A percentile compares a stretch with the other conserved stretches of the same genome.
phyloP scores from a whole-genome alignment of 2,888 invertebrate species.

The Herminia tarsipennalis region DNA sequence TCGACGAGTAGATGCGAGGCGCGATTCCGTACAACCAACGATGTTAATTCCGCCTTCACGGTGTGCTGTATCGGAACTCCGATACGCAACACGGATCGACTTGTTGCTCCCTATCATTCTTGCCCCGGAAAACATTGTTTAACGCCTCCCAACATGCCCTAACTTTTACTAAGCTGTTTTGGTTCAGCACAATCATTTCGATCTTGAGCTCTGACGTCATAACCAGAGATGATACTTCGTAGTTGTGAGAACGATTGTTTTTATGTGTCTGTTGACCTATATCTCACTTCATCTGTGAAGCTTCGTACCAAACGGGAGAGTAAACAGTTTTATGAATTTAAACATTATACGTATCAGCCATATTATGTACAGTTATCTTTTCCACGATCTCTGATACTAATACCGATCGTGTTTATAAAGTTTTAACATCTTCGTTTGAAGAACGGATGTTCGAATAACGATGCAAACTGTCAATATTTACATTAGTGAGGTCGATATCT shows the following conservation, averaged over 20 bases:
- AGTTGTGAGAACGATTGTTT: conserved; percentile 42
- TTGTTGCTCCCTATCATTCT: conserved; percentile 35
- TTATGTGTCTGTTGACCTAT: conserved; percentile 55
- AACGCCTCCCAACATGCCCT: not conserved
- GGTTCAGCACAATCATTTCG: conserved; percentile 1
- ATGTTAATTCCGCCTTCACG: conserved; percentile 39
- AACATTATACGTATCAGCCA: conserved; percentile 24
- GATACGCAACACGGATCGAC: conserved; percentile 31
- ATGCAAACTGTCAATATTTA: conserved; percentile 19
- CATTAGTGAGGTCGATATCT: conserved; percentile 7
- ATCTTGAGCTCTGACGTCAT: conserved; percentile 10
- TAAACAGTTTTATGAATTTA: conserved; percentile 47
- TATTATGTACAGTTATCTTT: conserved; percentile 28
- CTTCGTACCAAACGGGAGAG: conserved; percentile 43
- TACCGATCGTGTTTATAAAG: conserved; percentile 17
- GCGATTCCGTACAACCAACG: conserved; percentile 20
- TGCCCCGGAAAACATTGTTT: conserved; percentile 9
- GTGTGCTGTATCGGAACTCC: conserved; percentile 31
- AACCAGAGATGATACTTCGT: conserved; percentile 10
- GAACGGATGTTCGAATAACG: conserved; percentile 16
- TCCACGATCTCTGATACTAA: conserved; percentile 21
- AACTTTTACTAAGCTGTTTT: conserved; percentile 3
- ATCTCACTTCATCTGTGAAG: conserved; percentile 51
- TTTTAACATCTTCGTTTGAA: conserved; percentile 15
- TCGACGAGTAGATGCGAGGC: conserved; percentile 28